phyloP scores from a whole-genome alignment of 2,113 vertebrate genomes.

The Macrotus californicus region DNA sequence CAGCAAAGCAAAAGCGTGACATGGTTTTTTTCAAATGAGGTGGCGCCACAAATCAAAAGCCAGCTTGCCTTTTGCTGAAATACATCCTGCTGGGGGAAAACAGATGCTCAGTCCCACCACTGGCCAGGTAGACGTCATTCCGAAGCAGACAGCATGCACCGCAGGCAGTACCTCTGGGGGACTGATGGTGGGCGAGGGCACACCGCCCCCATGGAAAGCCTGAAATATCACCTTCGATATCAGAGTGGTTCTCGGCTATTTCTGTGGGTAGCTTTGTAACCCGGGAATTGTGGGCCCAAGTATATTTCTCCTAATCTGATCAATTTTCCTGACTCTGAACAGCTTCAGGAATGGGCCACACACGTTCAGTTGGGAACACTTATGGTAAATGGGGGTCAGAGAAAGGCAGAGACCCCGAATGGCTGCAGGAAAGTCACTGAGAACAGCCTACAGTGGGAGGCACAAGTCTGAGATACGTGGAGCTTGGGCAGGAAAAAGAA shows the following conservation, averaged over 20 bases:
- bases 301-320: not conserved
- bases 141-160: fast-evolving
- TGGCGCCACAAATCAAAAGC: not conserved
- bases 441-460: not conserved
- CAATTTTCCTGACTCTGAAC: not conserved
- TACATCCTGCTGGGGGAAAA: not conserved
- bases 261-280: not conserved
- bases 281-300: not conserved
- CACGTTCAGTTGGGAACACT: too few species aligned
- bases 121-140: fast-evolving
- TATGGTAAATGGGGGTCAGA: not conserved
- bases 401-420: not conserved
- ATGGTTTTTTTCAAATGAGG: conserved; percentile 47
- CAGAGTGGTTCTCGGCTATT: not conserved
- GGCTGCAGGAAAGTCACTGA: not conserved
- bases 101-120: fast-evolving
- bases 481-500: not conserved
- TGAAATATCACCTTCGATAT: not conserved
- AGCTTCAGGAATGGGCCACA: not conserved
- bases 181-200: fast-evolving
- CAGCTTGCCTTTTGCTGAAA: conserved; percentile 10
- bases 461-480: not conserved
- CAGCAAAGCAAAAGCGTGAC: not conserved
- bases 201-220: fast-evolving
- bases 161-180: fast-evolving